These are phyloP conservation scores for Pogoniulus pusillus DNA, from an alignment of 2,797 vertebrate genomes.

Conservation along the genomic window DNA sequence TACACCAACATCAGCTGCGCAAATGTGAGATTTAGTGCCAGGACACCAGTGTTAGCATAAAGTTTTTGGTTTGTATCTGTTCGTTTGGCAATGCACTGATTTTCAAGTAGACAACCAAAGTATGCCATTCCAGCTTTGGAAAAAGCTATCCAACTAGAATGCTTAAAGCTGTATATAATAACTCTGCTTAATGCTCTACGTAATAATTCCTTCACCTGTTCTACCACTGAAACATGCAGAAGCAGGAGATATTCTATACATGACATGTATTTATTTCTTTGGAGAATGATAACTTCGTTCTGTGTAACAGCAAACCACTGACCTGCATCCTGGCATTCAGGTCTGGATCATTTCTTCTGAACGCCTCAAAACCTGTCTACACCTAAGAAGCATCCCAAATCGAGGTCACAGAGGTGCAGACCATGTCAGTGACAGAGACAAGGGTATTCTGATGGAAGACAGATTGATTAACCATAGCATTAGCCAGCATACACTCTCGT, in stretches of 20 bases:
- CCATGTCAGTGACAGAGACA: background rate
- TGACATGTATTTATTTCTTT: background rate
- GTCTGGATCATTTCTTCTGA: background rate
- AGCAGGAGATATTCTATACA: background rate
- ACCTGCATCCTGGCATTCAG: background rate
- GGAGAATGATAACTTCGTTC: background rate
- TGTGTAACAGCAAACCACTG: background rate
- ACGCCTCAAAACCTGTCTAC: background rate
- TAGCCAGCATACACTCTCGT: background rate
- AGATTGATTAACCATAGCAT: background rate
- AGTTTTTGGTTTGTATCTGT: background rate
- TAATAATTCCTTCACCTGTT: background rate
- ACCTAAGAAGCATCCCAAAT: background rate
- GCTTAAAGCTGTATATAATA: background rate
- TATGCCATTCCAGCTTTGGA: background rate
- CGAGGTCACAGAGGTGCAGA: background rate
- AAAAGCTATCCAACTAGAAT: background rate
- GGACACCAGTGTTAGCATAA: background rate
- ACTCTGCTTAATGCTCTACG: background rate
- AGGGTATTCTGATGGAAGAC: background rate
- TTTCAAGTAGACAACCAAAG: background rate
- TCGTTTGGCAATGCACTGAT: background rate
- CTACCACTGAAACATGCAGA: background rate
- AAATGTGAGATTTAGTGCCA: background rate
- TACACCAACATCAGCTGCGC: background rate